These are phyloP conservation scores for Rhinichthys klamathensis DNA, from an alignment of 2,113 vertebrate species.

Conservation along the genomic window DNA sequence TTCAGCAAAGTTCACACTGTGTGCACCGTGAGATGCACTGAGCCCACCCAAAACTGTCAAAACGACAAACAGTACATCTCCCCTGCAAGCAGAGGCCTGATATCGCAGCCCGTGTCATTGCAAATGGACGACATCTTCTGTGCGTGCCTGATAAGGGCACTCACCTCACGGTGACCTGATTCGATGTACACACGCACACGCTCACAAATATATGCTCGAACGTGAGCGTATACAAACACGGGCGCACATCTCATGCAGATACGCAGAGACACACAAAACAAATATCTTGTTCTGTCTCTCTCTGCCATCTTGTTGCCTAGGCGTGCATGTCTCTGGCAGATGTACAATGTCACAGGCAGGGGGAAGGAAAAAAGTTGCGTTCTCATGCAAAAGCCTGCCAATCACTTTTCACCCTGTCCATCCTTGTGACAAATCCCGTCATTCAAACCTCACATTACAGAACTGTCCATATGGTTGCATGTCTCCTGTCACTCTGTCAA, in stretches of 20 bases:
- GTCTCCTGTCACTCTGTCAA: constrained; percentile 40
- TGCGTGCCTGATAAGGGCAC: constrained; percentile 70
- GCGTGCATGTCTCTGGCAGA: constrained; percentile 58
- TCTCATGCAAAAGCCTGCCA: constrained; percentile 61
- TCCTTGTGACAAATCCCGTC: constrained; percentile 68
- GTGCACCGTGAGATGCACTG: constrained; percentile 67
- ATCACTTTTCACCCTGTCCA: constrained; percentile 66
- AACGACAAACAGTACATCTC: constrained; percentile 72
- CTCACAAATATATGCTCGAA: constrained; percentile 42
- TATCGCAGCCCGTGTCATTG: constrained; percentile 66
- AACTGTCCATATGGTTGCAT: constrained; percentile 48
- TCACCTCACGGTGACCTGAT: constrained; percentile 70
- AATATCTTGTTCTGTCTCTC: constrained; percentile 49
- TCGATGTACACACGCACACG: constrained; percentile 44
- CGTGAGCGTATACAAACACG: constrained; percentile 24
- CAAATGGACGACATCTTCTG: constrained; percentile 72
- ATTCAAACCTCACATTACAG: constrained; percentile 64
- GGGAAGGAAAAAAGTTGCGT: constrained; percentile 43
- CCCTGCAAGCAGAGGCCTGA: constrained; percentile 62
- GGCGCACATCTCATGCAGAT: constrained; percentile 17
- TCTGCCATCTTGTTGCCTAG: constrained; percentile 44
- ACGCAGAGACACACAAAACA: constrained; percentile 33
- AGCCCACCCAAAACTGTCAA: constrained; percentile 72
- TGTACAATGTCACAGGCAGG: constrained; percentile 43
- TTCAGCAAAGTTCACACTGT: constrained; percentile 71